Evolutionary conservation across 1,140 invertebrate species (phyloP).

Genomic region (Plectrocnemia conspersa): DNA sequence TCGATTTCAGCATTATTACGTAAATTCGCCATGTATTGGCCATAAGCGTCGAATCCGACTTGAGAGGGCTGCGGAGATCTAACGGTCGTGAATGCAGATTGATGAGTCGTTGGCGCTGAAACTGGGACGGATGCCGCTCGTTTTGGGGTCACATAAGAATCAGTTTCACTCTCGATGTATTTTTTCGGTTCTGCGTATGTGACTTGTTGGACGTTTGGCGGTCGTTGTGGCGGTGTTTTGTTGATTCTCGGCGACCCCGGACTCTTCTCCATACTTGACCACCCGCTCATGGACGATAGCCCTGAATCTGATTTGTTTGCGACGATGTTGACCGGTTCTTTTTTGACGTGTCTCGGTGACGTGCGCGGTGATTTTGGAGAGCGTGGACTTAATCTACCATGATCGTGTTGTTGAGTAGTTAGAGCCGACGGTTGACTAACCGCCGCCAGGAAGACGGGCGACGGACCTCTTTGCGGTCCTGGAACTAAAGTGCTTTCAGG

Average conservation of each 20-base stretch:
- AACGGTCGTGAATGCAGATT: slow-evolving; percentile 49
- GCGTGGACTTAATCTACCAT: slow-evolving; percentile 59
- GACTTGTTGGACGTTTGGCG: slow-evolving; percentile 12
- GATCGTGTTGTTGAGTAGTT: slow-evolving; percentile 41
- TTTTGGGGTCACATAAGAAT: slow-evolving; percentile 39
- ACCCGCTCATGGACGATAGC: slow-evolving; percentile 78
- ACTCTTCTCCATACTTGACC: slow-evolving; percentile 79
- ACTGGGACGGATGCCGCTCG: slow-evolving; percentile 38
- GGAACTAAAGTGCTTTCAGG: slow-evolving; percentile 40
- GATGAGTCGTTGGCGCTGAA: slow-evolving; percentile 46
- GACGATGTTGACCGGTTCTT: slow-evolving; percentile 58
- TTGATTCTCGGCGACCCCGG: slow-evolving; percentile 63
- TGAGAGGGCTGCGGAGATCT: slow-evolving; percentile 45
- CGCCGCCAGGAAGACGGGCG: slow-evolving; percentile 45
- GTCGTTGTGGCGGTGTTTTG: slow-evolving; percentile 38
- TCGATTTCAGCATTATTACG: slow-evolving; percentile 46
- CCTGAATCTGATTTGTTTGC: slow-evolving; percentile 77
- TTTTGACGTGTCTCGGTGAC: slow-evolving; percentile 68
- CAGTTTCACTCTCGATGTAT: slow-evolving; percentile 28
- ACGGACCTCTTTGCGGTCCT: slow-evolving; percentile 42
- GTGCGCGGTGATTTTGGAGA: slow-evolving; percentile 69
- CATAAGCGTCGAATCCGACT: slow-evolving; percentile 40
- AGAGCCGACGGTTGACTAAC: slow-evolving; percentile 36
- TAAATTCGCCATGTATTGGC: slow-evolving; percentile 51
- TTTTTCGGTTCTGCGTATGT: slow-evolving; percentile 27